These are phyloP conservation scores for Phalacrocorax aristotelis DNA, from an alignment of 2,113 vertebrate species.

Conservation along the genomic window DNA sequence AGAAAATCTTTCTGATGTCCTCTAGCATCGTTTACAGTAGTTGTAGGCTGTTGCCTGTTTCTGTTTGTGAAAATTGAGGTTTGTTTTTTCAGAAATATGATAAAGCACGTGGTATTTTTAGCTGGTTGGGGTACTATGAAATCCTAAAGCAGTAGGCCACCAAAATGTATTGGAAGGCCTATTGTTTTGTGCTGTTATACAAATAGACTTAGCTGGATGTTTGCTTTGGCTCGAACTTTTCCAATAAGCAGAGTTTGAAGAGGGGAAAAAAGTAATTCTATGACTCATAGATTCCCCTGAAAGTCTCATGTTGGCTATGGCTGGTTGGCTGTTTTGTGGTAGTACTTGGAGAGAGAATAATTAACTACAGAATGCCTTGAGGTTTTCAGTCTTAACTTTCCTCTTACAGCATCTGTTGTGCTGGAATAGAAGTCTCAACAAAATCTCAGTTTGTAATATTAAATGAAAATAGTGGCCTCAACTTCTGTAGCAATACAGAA, in stretches of 20 bases:
- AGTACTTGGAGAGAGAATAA: neutral
- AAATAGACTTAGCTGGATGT: neutral
- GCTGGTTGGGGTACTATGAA: neutral
- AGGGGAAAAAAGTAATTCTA: fast-evolving
- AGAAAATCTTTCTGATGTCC: neutral
- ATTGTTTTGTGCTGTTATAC: neutral
- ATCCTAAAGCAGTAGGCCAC: neutral
- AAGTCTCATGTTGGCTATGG: neutral
- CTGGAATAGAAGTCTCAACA: neutral
- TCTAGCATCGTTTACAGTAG: neutral
- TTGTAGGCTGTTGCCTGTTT: neutral
- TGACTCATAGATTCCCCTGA: neutral
- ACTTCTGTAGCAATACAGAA: neutral
- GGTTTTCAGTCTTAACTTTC: neutral
- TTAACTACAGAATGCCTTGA: neutral
- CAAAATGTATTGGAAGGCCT: neutral
- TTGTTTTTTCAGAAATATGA: neutral
- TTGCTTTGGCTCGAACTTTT: neutral
- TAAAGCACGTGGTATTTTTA: neutral
- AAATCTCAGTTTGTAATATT: neutral
- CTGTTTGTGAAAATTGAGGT: neutral
- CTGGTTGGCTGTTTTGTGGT: neutral
- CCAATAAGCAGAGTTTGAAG: neutral
- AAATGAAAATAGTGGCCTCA: neutral
- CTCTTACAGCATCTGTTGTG: neutral